Evolutionary conservation across 2,113 vertebrate genomes (phyloP).

Genomic region (Varanus komodoensis): DNA sequence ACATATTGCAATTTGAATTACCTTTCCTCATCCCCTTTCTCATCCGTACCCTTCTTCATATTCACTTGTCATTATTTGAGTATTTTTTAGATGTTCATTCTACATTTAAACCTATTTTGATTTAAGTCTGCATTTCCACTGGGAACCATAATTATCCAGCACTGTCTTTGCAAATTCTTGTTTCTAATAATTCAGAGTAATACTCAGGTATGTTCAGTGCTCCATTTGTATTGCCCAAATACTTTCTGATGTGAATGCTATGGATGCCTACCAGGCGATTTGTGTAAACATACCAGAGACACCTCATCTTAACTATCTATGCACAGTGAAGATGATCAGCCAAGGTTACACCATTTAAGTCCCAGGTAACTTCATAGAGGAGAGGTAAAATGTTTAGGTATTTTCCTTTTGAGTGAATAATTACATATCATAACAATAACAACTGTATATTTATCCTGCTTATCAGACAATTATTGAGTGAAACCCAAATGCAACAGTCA

Average conservation of each 20-base stretch:
- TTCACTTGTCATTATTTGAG: not conserved
- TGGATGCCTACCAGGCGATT: not conserved
- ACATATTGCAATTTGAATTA: not conserved
- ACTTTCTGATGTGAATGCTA: not conserved
- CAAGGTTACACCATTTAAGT: not conserved
- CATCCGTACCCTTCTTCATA: not conserved
- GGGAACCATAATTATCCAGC: not conserved
- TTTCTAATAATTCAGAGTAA: not conserved
- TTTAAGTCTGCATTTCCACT: not conserved
- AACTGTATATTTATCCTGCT: not conserved
- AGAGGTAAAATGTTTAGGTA: not conserved
- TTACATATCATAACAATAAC: not conserved
- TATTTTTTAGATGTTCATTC: not conserved
- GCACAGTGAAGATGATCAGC: not conserved
- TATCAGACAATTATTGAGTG: not conserved
- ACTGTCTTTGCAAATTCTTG: not conserved
- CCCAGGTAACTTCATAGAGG: not conserved
- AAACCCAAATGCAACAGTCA: not conserved
- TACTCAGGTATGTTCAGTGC: not conserved
- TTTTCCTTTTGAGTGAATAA: not conserved
- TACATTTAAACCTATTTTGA: not conserved
- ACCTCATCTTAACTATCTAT: not conserved
- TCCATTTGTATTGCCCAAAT: not conserved
- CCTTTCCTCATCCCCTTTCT: not conserved
- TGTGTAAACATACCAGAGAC: not conserved